Evolutionary conservation across 2,113 vertebrate species (phyloP), one percentile per base, ranked within the genome.

Genomic region (Myodes glareolus): DNA sequence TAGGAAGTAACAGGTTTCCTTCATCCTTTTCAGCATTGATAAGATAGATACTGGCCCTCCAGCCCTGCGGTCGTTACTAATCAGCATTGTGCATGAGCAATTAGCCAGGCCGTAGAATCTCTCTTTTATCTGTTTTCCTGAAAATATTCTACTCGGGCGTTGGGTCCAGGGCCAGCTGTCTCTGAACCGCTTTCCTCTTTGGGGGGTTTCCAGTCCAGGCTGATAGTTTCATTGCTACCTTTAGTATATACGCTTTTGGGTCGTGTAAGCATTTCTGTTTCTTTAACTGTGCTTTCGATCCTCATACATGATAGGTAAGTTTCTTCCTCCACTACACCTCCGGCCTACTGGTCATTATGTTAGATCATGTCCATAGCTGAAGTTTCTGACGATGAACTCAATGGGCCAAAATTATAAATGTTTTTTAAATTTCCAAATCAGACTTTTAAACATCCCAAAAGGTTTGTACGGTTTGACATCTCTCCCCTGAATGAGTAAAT

Each of bases 381-480:
- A n/a, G 33, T 93, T 92, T 47, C 89, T 94, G 80, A 91, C 86
- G 76, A 81, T 92, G 58, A 27, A 85, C 85, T 92, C 52, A 61
- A 1, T 65, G 58, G 61, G 23, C 33, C 65, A 36, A 80, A 61
- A 45, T 67, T 95, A 55, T 77, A 61, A 89, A 67, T 88, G 61
- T 39, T 81, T 92, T 95, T 86, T 17, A 65, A 96, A 89, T 82
- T 89, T 50, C 82, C 50, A 10, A 75, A 85, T 72, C 42, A 70
- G 86, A 72, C 47, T 78, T 96, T 45, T 61, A 94, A 72, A 82
- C 36, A 58, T 90, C 45, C 90, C 73, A 61, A 94, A 88, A 85
- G 47, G 25, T 72, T 31, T 91, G n/a, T 55, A 63, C 39, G 61
- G 4, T 90, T 47, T 42, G n/a, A 5, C 45, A 19, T 23, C 45